Base-by-base conservation (phyloP, 2,888 invertebrate genomes). In the Lepidochrysops patricia region DNA sequence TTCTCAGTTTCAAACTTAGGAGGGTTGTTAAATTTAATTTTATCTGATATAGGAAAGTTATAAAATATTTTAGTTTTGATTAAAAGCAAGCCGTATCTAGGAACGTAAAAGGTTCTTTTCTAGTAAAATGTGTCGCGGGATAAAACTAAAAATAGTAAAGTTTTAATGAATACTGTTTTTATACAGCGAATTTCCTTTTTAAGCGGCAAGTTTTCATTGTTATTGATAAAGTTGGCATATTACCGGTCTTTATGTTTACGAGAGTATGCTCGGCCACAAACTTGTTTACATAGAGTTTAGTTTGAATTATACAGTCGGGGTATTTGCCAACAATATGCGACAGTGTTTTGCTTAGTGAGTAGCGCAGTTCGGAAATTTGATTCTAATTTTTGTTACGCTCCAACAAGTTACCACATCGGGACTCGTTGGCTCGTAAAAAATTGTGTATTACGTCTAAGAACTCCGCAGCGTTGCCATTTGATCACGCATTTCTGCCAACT, bases 261-360 rank as follows among this genome's bases (percentile, higher is more conserved):
- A 75, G 79, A 82, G 80, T 76, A 79, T 80, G 77, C 79, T 82
- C 75, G 75, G 72, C 74, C 76, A 73, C 78, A 75, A 77, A 83
- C 79, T 86, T 84, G 80, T 87, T 85, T 84, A 82, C 82, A 84
- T 81, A 75, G 77, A 84, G 84, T 82, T 84, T 79, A 77, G 77
- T 79, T 81, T 59, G 75, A 79, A 84, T 82, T 83, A 85, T 83
- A 76, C 80, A 84, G 76, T 79, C 74, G 74, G 65, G 68, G 67
- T 67, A 64, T 73, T 70, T 87, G 85, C 86, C 86, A 86, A 80
- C 73, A 70, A 74, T 75, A 70, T 67, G 65, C 66, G 64, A 66
- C 68, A 67, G 65, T 67, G 68, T 70, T 68, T 67, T 69, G 64
- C 63, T 62, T 67, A 65, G 67, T 63, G 66, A 66, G 64, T 65